A percentile compares a stretch with the other conserved stretches of the same genome.
Evolutionary conservation across 1,140 invertebrate species (phyloP).

Genomic region (Trachymyrmex cornetzi): DNA sequence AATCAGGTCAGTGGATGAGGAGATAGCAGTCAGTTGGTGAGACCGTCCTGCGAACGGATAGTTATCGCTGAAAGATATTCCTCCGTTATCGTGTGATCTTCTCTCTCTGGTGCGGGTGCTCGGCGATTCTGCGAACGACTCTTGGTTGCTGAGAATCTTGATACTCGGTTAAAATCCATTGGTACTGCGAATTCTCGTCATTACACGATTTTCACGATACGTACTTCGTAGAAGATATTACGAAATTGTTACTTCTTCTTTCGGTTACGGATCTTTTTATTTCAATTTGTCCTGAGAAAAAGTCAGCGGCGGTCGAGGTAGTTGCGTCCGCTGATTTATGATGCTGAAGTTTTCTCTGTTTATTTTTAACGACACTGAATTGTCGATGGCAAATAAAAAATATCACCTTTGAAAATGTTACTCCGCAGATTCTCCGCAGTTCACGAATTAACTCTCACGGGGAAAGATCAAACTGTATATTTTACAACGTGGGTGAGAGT

Average conservation of each 20-base stretch:
- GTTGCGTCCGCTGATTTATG: conserved; percentile 1
- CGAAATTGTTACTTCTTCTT: conserved; percentile 18
- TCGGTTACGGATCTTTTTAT: conserved; percentile 10
- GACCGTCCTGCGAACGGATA: conserved; percentile 41
- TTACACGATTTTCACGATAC: neutral
- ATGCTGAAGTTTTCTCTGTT: neutral
- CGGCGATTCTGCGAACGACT: conserved; percentile 28
- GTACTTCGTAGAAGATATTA: neutral
- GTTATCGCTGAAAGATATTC: conserved; percentile 57
- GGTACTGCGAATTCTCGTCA: conserved; percentile 17
- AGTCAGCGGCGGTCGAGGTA: neutral
- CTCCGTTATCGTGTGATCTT: conserved; percentile 44
- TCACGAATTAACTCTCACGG: conserved; percentile 39
- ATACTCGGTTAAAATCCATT: neutral
- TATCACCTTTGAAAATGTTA: conserved; percentile 39
- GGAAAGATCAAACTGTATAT: conserved; percentile 51
- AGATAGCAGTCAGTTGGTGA: conserved; percentile 2
- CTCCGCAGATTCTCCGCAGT: neutral
- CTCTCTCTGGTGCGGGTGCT: neutral
- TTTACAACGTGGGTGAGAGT: conserved; percentile 29
- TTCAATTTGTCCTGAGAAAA: neutral
- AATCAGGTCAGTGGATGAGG: conserved; percentile 6
- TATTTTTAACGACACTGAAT: neutral
- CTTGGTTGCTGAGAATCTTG: conserved; percentile 5
- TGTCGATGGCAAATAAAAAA: conserved; percentile 25